Evolutionary conservation across 1,140 invertebrate genomes (phyloP), one percentile per base, ranked within the genome.

Genomic region (Chymomyza costata): DNA sequence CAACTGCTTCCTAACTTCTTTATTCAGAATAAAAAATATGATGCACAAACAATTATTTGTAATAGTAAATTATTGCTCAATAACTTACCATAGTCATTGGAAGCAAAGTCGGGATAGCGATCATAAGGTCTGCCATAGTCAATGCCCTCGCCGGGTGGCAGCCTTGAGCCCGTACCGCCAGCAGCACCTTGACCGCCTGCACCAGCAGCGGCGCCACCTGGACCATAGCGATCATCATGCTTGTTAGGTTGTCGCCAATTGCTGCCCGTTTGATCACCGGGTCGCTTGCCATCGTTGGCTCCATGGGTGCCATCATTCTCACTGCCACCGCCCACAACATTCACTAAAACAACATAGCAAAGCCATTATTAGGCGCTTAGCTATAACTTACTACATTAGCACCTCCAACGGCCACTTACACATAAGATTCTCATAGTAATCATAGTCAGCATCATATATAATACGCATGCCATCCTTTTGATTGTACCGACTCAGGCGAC

Each of bases 391-490:
- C 39, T 40, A 35, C 32, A 74, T 78, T 65, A 80, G 55, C 64
- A 47, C 64, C 53, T 8, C 11, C 1, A 2, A 11, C 18, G 16
- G 16, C 54, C 73, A 93, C 93, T 91, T 89, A 95, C 94, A 92
- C 92, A 94, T 94, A 15, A 95, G 88, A 87, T 94, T 95, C 86
- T 96, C 94, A 76, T 95, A 97, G 83, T 95, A 96, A 87, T 96
- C 94, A 85, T 94, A 95, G 84, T 95, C 93, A 0, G 93, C 92
- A 84, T 96, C 94, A 73, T 95, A 95, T 49, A 95, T 92, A 44
- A 96, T 91, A 50, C 93, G 88, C 88, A 94, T 93, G n/a, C 93
- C 93, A 74, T 95, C 94, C 47, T 92, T 90, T 85, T 94, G 93
- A 86, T 94, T 95, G 84, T 93, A 95, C 73, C 93, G 89, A 70